Percentiles rank a stretch among this genome's conserved stretches.
phyloP scores from a whole-genome alignment of 2,113 vertebrate species.

The Proterorhinus semilunaris region DNA sequence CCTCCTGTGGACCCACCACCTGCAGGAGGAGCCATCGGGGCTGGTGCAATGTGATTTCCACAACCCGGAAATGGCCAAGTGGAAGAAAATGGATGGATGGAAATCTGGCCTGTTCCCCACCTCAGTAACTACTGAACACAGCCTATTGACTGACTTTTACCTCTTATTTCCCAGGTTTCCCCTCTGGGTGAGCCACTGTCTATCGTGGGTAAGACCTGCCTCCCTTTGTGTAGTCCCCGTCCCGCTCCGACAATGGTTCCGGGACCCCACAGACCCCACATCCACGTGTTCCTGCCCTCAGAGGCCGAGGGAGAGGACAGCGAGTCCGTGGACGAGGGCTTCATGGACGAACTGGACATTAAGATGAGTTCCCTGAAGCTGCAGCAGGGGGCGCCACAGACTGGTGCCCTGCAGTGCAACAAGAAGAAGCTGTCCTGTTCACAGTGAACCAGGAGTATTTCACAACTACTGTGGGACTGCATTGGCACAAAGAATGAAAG shows the following conservation, averaged over 20 bases:
- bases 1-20: too few relatives aligned
- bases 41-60: too few relatives aligned
- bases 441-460: neutral
- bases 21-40: too few relatives aligned
- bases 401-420: slow-evolving; percentile 6
- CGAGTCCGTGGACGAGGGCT: slow-evolving; percentile 66
- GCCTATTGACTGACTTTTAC: neutral
- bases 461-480: too few relatives aligned
- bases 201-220: slow-evolving; percentile 65
- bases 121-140: too few relatives aligned
- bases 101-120: too few relatives aligned
- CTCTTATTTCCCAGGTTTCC: neutral
- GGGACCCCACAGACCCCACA: slow-evolving; percentile 54
- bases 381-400: slow-evolving; percentile 40
- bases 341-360: slow-evolving; percentile 71
- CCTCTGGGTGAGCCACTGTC: slow-evolving; percentile 47
- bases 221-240: slow-evolving; percentile 29
- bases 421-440: neutral
- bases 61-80: too few relatives aligned
- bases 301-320: slow-evolving; percentile 62
- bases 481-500: too few relatives aligned
- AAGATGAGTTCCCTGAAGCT: slow-evolving; percentile 59
- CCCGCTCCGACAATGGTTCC: neutral
- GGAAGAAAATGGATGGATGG: too few relatives aligned
- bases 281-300: slow-evolving; percentile 76